Evolutionary conservation across 2,113 vertebrate species (phyloP).

Genomic region (Anoplopoma fimbria): DNA sequence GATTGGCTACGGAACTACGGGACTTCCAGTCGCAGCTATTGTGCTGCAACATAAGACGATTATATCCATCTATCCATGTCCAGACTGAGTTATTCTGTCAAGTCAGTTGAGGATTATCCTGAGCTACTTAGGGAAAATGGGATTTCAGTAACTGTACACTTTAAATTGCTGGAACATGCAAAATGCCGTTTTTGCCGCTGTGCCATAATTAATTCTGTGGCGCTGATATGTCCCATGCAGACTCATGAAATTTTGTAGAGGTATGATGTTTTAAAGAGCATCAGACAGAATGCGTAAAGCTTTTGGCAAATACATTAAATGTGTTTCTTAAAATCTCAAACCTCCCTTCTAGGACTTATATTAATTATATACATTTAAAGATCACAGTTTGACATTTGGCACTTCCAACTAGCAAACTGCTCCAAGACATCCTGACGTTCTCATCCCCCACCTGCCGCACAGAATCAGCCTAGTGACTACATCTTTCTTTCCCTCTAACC

Average conservation of each 20-base stretch:
- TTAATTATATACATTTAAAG: constrained; percentile 20
- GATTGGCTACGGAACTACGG: constrained; percentile 38
- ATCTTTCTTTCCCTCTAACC: constrained; percentile 48
- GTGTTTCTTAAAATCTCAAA: neutral
- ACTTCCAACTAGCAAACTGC: constrained; percentile 19
- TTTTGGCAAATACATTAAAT: neutral
- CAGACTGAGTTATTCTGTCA: constrained; percentile 69
- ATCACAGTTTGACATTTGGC: constrained; percentile 27
- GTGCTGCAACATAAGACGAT: constrained; percentile 67
- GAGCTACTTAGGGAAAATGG: constrained; percentile 74
- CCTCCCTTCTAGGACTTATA: neutral
- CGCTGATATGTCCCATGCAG: constrained; percentile 13
- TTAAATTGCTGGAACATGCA: constrained; percentile 67
- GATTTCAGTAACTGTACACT: constrained; percentile 65
- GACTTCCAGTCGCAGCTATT: constrained; percentile 46
- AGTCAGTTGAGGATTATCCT: constrained; percentile 72
- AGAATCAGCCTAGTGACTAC: constrained; percentile 26
- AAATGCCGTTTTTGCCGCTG: constrained; percentile 54
- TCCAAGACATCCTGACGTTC: neutral
- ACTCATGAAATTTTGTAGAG: constrained; percentile 2
- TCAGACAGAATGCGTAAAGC: neutral
- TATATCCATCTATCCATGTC: constrained; percentile 68
- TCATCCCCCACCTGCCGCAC: constrained; percentile 25
- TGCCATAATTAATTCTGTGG: constrained; percentile 43
- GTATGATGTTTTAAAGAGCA: constrained; percentile 4